Conservation (phyloP, 2,888 invertebrate genomes). For the Ditula angustiorana region DNA sequence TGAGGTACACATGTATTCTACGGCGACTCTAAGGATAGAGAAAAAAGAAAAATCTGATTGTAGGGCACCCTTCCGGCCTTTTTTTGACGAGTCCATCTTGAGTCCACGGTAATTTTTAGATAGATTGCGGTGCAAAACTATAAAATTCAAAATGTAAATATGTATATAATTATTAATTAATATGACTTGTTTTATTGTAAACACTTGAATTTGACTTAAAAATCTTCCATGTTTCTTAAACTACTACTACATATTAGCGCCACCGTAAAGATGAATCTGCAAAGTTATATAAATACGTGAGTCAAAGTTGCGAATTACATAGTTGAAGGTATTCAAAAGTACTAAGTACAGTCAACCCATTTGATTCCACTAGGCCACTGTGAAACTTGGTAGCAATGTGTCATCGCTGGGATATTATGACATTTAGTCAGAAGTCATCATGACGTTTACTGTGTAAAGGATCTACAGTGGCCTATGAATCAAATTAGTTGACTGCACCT, state of each 20-base stretch:
- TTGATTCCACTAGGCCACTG: no score
- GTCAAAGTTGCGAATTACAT: background rate
- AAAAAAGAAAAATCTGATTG: background rate
- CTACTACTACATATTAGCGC: background rate
- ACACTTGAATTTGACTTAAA: background rate
- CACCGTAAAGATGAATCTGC: background rate
- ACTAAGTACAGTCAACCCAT: no score
- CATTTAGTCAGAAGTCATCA: no score
- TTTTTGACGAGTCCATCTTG: background rate
- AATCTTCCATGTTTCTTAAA: background rate
- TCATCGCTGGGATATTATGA: no score
- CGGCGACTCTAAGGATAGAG: no score
- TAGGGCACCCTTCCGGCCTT: slow-evolving; percentile 2
- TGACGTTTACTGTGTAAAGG: no score
- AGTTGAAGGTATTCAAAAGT: background rate
- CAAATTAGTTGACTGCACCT: no score
- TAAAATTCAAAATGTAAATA: slow-evolving; percentile 78
- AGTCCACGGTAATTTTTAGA: background rate
- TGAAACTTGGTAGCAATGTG: no score
- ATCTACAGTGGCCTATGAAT: no score
- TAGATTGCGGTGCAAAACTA: background rate
- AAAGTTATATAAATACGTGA: background rate
- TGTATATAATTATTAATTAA: slow-evolving; percentile 81
- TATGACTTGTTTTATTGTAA: slow-evolving; percentile 65
- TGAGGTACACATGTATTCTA: no score